A percentile compares a stretch with the other conserved stretches of the same genome.
phyloP scores from a whole-genome alignment of 2,797 vertebrate species.

The Myotis pilosus region DNA sequence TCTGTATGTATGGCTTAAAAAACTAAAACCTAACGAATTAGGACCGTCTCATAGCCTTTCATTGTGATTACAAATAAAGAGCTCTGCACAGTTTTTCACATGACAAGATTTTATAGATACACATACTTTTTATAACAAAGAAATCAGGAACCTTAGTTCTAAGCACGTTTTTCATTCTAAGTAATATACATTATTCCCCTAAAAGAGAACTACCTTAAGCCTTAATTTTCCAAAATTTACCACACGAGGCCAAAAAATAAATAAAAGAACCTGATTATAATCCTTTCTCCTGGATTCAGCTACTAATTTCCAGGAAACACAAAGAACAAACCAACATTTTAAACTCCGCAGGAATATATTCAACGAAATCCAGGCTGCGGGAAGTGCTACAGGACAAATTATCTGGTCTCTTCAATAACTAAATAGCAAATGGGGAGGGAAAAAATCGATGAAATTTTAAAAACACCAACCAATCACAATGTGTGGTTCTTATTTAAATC shows the following conservation, averaged over 20 bases:
- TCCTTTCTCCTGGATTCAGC: background rate
- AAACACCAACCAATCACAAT: slow-evolving; percentile 21
- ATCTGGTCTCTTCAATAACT: background rate
- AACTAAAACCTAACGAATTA: slow-evolving; percentile 44
- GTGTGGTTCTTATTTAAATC: slow-evolving; percentile 26
- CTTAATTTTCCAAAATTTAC: background rate
- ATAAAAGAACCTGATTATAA: background rate
- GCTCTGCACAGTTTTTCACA: background rate
- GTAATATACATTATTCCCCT: background rate
- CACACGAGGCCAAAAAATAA: background rate
- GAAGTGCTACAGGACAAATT: slow-evolving; percentile 34
- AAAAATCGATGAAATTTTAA: slow-evolving; percentile 14
- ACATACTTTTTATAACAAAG: slow-evolving; percentile 18
- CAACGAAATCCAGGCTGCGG: slow-evolving; percentile 34
- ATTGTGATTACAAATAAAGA: slow-evolving; percentile 23
- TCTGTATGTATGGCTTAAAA: slow-evolving; percentile 42
- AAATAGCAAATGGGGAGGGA: background rate
- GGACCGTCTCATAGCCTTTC: background rate
- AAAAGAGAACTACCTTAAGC: slow-evolving; percentile 13
- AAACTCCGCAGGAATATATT: slow-evolving; percentile 55
- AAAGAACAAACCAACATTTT: slow-evolving; percentile 45
- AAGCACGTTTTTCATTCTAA: background rate
- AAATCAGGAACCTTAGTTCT: slow-evolving; percentile 41
- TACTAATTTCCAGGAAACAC: slow-evolving; percentile 49
- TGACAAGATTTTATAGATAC: background rate